Conservation (phyloP, 1,140 invertebrate species). For the Bombus terrestris region DNA sequence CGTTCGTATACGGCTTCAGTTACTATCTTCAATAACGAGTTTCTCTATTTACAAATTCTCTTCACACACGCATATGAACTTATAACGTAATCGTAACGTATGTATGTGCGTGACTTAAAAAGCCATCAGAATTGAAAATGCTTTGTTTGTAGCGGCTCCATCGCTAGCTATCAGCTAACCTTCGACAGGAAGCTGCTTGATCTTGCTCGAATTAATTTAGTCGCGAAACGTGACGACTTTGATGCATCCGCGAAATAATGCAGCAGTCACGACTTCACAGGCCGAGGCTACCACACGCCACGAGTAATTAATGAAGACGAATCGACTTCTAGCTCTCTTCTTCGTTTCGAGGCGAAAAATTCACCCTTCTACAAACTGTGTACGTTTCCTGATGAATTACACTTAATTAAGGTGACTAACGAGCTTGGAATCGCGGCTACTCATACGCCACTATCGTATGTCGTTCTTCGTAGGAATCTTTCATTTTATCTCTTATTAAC, state of each 20-base stretch:
- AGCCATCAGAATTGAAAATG: not conserved
- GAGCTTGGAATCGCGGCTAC: not conserved
- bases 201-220: slow-evolving; percentile 25
- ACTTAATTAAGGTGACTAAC: slow-evolving; percentile 22
- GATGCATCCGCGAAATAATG: slow-evolving; percentile 42
- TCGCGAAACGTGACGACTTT: slow-evolving; percentile 34
- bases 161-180: not conserved
- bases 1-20: no score
- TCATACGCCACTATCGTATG: not conserved
- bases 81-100: no score
- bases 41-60: no score
- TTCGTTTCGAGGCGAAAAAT: slow-evolving; percentile 22
- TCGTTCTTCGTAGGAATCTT: not conserved
- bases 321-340: slow-evolving; percentile 2
- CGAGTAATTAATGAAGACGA: slow-evolving; percentile 51
- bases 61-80: no score
- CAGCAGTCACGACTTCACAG: slow-evolving; percentile 22
- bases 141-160: not conserved
- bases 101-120: no score
- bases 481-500: not conserved
- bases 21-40: no score
- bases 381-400: slow-evolving; percentile 31
- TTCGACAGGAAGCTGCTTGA: slow-evolving; percentile 24
- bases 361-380: not conserved
- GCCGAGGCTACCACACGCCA: not conserved